A percentile compares a stretch with the other conserved stretches of the same genome.
phyloP scores from a whole-genome alignment of 2,888 invertebrate genomes.

The Thymelicus acteon region DNA sequence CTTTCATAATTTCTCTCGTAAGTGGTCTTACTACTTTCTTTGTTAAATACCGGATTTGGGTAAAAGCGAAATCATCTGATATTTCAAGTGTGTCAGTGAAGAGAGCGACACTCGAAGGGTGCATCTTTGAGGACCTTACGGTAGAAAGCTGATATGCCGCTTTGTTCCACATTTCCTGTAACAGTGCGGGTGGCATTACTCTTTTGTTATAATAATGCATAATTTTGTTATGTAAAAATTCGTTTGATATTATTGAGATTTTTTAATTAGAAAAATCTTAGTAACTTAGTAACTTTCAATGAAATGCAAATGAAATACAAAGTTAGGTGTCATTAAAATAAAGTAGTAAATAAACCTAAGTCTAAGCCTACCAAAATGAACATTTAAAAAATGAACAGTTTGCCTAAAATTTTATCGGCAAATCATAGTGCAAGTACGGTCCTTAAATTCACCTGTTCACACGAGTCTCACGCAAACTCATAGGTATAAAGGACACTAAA shows the following conservation, averaged over 20 bases:
- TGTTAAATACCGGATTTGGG: conserved; percentile 27
- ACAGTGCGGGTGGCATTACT: conserved; percentile 17
- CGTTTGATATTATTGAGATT: too few species aligned
- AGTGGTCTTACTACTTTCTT: conserved; percentile 30
- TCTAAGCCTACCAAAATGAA: too few species aligned
- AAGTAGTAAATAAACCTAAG: too few species aligned
- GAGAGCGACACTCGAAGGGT: conserved; percentile 9
- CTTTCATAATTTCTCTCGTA: conserved; percentile 24
- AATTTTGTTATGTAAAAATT: too few species aligned
- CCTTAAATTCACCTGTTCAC: too few species aligned
- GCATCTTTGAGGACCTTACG: background rate
- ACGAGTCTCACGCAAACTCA: background rate
- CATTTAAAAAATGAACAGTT: too few species aligned
- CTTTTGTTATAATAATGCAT: background rate
- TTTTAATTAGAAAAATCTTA: too few species aligned
- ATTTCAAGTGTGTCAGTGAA: conserved; percentile 22
- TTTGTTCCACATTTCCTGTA: conserved; percentile 33
- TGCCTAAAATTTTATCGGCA: too few species aligned
- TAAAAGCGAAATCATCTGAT: conserved; percentile 29
- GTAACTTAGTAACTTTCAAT: too few species aligned
- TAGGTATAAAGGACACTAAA: background rate
- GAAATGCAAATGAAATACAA: too few species aligned
- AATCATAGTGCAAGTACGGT: too few species aligned
- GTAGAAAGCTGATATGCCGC: conserved; percentile 23
- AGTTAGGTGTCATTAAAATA: too few species aligned